Evolutionary conservation across 2,113 vertebrate species (phyloP).

Genomic region (Terrapene triunguis): DNA sequence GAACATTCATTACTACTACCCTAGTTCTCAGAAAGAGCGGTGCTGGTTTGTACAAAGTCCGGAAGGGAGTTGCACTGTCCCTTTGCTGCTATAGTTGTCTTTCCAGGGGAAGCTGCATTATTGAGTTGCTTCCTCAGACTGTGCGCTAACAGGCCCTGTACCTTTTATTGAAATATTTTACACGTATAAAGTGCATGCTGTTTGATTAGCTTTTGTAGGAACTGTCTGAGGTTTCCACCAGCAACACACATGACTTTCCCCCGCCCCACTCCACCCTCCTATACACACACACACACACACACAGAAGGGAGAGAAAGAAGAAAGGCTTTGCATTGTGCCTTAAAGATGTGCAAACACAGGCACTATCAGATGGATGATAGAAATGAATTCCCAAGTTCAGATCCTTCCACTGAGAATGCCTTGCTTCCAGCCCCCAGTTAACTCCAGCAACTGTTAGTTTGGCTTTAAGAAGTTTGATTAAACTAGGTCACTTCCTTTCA

Average conservation of each 20-base stretch:
- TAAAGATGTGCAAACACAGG: slow-evolving; percentile 7
- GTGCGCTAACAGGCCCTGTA: fast-evolving
- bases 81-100: not conserved
- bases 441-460: not conserved
- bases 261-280: not conserved
- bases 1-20: slow-evolving; percentile 4
- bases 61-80: not conserved
- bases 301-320: not conserved
- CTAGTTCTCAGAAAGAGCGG: not conserved
- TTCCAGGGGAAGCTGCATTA: not conserved
- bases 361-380: slow-evolving; percentile 33
- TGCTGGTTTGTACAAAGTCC: not conserved
- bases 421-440: not conserved
- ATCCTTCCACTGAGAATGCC: not conserved
- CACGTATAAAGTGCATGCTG: not conserved
- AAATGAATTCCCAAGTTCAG: slow-evolving; percentile 5
- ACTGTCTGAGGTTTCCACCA: not conserved
- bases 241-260: not conserved
- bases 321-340: not conserved
- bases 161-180: not conserved
- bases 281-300: not conserved
- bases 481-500: slow-evolving; percentile 46
- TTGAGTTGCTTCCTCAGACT: not conserved
- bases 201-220: not conserved
- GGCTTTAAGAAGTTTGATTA: slow-evolving; percentile 5